These are phyloP conservation scores for Oenanthe melanoleuca DNA, from an alignment of 2,113 vertebrate species.

Conservation along the genomic window DNA sequence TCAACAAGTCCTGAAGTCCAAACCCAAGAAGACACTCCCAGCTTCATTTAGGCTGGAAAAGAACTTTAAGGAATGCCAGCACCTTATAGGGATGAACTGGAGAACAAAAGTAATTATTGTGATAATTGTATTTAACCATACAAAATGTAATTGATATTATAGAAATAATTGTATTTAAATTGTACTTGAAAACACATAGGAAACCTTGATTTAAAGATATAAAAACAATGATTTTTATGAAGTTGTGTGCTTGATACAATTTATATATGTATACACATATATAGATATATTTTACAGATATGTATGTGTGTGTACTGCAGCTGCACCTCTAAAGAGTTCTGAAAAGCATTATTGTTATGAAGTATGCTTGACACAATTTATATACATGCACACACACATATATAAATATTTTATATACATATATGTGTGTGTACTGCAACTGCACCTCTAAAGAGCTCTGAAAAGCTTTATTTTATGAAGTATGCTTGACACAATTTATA, in stretches of 20 bases:
- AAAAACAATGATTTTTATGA: too few species aligned
- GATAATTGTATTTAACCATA: neutral
- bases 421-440: too few species aligned
- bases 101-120: neutral
- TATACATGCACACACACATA: neutral
- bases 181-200: rapidly evolving
- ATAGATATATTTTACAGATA: too few species aligned
- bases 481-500: neutral
- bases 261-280: neutral
- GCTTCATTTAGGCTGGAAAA: neutral
- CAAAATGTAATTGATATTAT: neutral
- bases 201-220: neutral
- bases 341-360: neutral
- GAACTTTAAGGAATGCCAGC: neutral
- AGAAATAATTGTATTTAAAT: rapidly evolving
- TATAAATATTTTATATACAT: too few species aligned
- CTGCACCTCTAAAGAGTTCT: neutral
- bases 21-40: neutral
- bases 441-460: too few species aligned
- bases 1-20: neutral
- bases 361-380: neutral
- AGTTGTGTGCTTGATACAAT: too few species aligned
- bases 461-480: too few species aligned
- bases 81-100: neutral
- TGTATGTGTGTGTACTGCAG: neutral